phyloP scores from a whole-genome alignment of 2,797 vertebrate species.

The Catamblyrhynchus diadema region DNA sequence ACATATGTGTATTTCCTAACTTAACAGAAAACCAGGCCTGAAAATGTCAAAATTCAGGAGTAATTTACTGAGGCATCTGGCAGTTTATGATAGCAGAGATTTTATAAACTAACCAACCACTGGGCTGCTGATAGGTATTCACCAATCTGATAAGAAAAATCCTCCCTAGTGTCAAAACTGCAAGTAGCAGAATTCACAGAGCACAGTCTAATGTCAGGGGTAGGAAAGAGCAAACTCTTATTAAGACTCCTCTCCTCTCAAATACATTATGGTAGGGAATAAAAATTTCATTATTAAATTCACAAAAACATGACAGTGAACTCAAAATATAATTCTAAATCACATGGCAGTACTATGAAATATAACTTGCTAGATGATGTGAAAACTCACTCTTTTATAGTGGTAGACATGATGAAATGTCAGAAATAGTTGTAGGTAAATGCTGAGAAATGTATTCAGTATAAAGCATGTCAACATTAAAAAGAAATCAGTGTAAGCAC shows the following conservation, averaged over 20 bases:
- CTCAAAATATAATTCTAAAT: not conserved
- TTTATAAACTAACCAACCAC: not conserved
- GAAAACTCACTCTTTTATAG: not conserved
- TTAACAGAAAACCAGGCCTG: not conserved
- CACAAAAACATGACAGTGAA: not conserved
- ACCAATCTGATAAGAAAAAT: not conserved
- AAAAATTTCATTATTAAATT: not conserved
- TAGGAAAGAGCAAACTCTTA: not conserved
- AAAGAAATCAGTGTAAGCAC: not conserved
- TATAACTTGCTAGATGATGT: not conserved
- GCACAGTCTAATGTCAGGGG: not conserved
- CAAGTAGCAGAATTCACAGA: not conserved
- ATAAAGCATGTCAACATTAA: not conserved
- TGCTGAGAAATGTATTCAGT: not conserved
- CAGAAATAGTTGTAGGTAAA: not conserved
- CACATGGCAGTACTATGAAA: not conserved
- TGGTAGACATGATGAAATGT: not conserved
- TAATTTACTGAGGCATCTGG: not conserved
- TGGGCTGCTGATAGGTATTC: not conserved
- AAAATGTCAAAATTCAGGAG: not conserved
- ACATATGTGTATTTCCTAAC: not conserved
- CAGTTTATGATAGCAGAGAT: not conserved
- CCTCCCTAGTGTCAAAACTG: not conserved
- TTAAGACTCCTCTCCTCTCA: not conserved
- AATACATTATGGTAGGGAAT: not conserved